Base-by-base conservation (phyloP, 2,888 invertebrate genomes). In the Clistopyga incitator region DNA sequence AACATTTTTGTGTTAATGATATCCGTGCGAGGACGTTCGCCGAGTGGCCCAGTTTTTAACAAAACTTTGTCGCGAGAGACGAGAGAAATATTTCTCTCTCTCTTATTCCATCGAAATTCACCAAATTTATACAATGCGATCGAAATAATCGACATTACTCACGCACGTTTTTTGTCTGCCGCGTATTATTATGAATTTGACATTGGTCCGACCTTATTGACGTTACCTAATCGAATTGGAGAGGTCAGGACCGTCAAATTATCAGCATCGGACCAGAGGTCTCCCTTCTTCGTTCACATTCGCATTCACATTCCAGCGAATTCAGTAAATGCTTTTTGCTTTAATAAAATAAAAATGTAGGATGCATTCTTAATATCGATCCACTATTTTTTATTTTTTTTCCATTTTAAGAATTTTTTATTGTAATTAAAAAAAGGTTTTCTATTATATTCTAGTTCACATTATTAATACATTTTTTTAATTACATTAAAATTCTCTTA, bases 131-230 rank as follows among this genome's bases (percentile, higher is more conserved):
- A 42, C 1, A 6, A 6, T 18, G 65, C 45, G 23, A 65, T n/a
- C 15, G n/a, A 18, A 38, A 64, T 64, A n/a, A 65, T 78, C 78
- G 11, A 61, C 56, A 29, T 45, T n/a, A 56, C 59, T 71, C 61
- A 42, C 64, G 45, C 50, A 54, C 54, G 54, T 34, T 61, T 3
- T 59, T 23, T 6, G 54, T 10, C 34, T 23, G 42, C 67, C 61
- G 52, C 20, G 38, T 2, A 11, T 82, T 88, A 88, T 87, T 87
- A 77, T 78, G 34, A 78, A 76, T 89, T 89, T 88, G 89, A 91
- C 90, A 91, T 91, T 91, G 87, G 88, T 68, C 71, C 87, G 90
- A 91, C 91, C 90, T 91, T 91, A 90, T 91, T 91, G 90, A 90
- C 90, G 85, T 89, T 89, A 87, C 89, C 88, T 89, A 91, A 90